Conservation (phyloP, 2,797 vertebrate species). For the Cyclura pinguis region DNA sequence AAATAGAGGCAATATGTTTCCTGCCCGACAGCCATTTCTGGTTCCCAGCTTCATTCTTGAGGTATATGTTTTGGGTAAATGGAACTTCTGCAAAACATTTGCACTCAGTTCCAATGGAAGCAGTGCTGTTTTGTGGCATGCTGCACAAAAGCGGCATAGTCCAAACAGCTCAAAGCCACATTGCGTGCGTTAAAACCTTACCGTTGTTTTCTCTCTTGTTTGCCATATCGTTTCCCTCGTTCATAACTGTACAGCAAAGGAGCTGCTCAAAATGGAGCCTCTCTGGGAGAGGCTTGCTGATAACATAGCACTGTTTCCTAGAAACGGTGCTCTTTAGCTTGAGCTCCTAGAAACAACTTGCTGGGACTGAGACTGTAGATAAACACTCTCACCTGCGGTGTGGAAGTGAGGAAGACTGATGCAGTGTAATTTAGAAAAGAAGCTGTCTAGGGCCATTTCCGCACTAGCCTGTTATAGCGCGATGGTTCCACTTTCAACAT, state of each 20-base stretch:
- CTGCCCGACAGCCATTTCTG: neutral
- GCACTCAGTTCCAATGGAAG: neutral
- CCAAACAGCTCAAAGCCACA: neutral
- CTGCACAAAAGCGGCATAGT: neutral
- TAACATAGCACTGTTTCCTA: conserved; percentile 36
- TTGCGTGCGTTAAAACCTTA: neutral
- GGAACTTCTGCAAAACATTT: neutral
- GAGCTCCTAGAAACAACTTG: neutral
- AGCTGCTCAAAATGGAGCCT: neutral
- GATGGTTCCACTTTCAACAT: too few relatives aligned
- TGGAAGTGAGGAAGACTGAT: too few relatives aligned
- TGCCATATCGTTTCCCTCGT: conserved; percentile 28
- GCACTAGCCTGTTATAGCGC: too few relatives aligned
- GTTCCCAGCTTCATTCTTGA: neutral
- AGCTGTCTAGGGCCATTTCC: too few relatives aligned
- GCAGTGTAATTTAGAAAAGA: neutral
- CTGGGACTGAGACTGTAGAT: neutral
- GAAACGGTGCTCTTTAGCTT: conserved; percentile 39
- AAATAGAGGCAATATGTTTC: neutral
- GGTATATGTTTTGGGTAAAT: neutral
- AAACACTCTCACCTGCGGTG: neutral
- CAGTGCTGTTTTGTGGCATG: neutral
- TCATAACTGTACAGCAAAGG: neutral
- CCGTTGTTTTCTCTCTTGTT: conserved; percentile 40
- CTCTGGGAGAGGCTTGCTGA: conserved; percentile 18